These are phyloP conservation scores for Channa maculata DNA, from an alignment of 2,113 vertebrate genomes.

Conservation along the genomic window DNA sequence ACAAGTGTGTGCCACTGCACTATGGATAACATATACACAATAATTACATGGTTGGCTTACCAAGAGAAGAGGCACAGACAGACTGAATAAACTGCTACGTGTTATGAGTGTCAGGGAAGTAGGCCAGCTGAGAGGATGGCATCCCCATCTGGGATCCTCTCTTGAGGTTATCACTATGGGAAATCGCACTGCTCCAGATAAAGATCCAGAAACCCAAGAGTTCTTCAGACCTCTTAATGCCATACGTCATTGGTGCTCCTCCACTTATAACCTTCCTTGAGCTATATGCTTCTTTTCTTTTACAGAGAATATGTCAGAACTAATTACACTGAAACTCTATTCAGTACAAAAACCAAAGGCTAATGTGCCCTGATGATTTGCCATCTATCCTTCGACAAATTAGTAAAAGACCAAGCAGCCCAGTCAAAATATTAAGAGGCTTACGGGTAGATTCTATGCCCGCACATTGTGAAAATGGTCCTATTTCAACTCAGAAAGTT, in stretches of 20 bases:
- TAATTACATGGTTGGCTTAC: slow-evolving; percentile 72
- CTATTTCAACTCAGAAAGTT: not conserved
- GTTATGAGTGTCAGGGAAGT: slow-evolving; percentile 64
- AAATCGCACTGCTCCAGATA: slow-evolving; percentile 32
- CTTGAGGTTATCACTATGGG: slow-evolving; percentile 55
- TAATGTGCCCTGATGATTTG: not conserved
- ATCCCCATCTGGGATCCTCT: slow-evolving; percentile 72
- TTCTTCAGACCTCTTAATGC: slow-evolving; percentile 23
- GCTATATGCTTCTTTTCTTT: slow-evolving; percentile 28
- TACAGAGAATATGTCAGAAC: slow-evolving; percentile 43
- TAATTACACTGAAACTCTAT: slow-evolving; percentile 31
- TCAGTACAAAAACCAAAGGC: not conserved
- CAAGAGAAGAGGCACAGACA: slow-evolving; percentile 49
- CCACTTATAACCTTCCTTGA: slow-evolving; percentile 45
- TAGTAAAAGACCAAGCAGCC: slow-evolving; percentile 9
- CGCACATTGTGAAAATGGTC: not conserved
- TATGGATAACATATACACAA: slow-evolving; percentile 53
- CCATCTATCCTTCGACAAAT: slow-evolving; percentile 14
- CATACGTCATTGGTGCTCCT: slow-evolving; percentile 22
- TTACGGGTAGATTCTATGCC: slow-evolving; percentile 11
- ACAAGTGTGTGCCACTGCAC: slow-evolving; percentile 33
- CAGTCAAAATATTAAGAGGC: slow-evolving; percentile 25
- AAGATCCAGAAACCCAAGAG: slow-evolving; percentile 40
- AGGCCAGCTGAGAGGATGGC: slow-evolving; percentile 69
- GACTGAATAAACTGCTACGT: slow-evolving; percentile 70